phyloP scores from a whole-genome alignment of 2,888 invertebrate species.

The Leptinotarsa haldemani region DNA sequence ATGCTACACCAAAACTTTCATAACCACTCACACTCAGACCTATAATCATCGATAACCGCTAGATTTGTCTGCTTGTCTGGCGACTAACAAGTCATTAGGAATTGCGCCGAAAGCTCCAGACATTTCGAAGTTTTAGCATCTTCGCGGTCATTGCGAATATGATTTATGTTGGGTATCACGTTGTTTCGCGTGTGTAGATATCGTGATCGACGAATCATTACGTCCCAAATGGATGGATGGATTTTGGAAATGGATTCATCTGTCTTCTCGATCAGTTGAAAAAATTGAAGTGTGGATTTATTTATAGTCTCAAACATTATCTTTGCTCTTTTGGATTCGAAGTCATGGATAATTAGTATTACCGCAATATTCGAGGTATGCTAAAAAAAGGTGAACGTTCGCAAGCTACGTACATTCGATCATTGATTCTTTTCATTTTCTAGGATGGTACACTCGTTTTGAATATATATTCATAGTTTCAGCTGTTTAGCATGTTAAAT shows the following conservation, averaged over 20 bases:
- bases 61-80: constrained; percentile 2
- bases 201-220: not conserved
- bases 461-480: too few species aligned
- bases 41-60: constrained; percentile 13
- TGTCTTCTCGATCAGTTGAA: not conserved
- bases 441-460: too few species aligned
- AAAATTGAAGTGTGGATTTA: not conserved
- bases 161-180: constrained; percentile 5
- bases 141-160: not conserved
- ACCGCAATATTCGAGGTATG: too few species aligned
- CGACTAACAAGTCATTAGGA: constrained; percentile 11
- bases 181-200: constrained; percentile 3
- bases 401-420: too few species aligned
- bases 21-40: not conserved
- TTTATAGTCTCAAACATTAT: too few species aligned
- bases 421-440: too few species aligned
- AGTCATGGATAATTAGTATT: too few species aligned
- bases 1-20: too few species aligned
- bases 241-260: not conserved
- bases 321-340: too few species aligned
- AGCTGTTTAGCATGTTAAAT: too few species aligned
- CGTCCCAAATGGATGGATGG: not conserved
- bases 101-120: constrained; percentile 9
- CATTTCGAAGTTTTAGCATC: constrained; percentile 5
- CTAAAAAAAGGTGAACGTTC: too few species aligned